Base-by-base conservation (phyloP, 2,797 vertebrate species). In the Rhinichthys osculus region DNA sequence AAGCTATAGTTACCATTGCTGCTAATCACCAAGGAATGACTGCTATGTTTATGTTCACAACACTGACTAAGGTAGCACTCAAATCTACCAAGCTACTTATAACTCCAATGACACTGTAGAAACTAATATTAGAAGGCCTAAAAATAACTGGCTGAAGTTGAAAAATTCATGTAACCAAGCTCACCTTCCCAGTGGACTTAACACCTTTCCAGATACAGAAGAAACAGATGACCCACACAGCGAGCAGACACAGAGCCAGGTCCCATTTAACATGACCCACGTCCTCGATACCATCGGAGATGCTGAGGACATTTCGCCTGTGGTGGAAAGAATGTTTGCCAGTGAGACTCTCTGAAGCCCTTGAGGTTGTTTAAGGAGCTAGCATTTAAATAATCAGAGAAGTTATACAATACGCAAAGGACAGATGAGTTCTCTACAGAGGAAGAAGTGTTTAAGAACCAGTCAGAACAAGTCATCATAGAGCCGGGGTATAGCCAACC, bases 121-220 rank as follows among this genome's bases (percentile, higher is more conserved):
- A 27, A 71, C 35, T 59, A 66, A 82, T 40, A 52, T 82, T 64
- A 81, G 67, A 27, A 57, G 71, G 33, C 42, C 33, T 72, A 64
- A 66, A 78, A 30, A 78, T 77, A 71, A 44, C 38, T 23, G 17
- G 21, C 66, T 72, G 4, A 78, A 44, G 35, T 7, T 85, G 44
- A 74, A 47, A 74, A 30, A n/a, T 5, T 5, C 1, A 42, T 80
- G 27, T 42, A 27, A 27, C 57, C 40, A 73, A 79, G 88, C 95
- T 95, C 92, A 99, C 98, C 95, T 99, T 99, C 88, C 98, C 98
- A 0, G 98, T 99, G 85, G 98, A 98, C 91, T 97, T 97, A 89
- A 99, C 97, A 23, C 98, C 98, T 93, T 99, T 99, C 98, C 98
- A 99, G 94, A 99, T 99, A 94, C 98, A 99, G 95, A 99, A 99